Conservation (phyloP, 2,797 vertebrate species). For the Premnoplex brunnescens region DNA sequence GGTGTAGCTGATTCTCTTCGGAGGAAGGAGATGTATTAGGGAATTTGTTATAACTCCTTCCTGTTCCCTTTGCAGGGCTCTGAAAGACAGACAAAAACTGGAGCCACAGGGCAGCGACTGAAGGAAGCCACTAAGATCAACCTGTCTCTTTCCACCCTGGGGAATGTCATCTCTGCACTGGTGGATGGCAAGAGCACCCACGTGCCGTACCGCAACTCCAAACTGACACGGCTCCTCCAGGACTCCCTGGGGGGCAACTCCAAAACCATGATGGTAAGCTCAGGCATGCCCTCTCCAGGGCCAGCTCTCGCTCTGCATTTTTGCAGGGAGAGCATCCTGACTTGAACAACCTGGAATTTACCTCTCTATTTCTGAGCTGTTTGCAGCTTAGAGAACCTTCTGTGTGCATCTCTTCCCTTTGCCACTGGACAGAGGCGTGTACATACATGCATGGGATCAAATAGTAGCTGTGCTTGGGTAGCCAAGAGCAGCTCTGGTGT, state of each 20-base stretch:
- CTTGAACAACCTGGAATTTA: neutral
- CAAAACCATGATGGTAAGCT: slow-evolving; percentile 98
- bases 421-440: neutral
- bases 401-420: neutral
- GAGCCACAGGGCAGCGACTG: slow-evolving; percentile 94
- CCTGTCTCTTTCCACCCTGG: slow-evolving; percentile 94
- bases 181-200: slow-evolving; percentile 99
- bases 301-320: neutral
- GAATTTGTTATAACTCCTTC: neutral
- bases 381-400: neutral
- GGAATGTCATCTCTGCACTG: slow-evolving; percentile 97
- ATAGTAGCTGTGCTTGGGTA: neutral
- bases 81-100: slow-evolving; percentile 96
- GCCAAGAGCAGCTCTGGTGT: neutral
- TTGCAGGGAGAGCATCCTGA: neutral
- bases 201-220: slow-evolving; percentile 97
- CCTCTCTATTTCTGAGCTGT: neutral
- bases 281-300: neutral
- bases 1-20: neutral
- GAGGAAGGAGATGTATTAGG: neutral
- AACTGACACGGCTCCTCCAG: slow-evolving; percentile 94
- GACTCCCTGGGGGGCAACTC: slow-evolving; percentile 98
- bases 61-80: slow-evolving; percentile 81
- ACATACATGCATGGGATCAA: rapidly evolving
- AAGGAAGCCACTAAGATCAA: slow-evolving; percentile 99